phyloP scores from a whole-genome alignment of 2,113 vertebrate genomes.

The Smithornis capensis region DNA sequence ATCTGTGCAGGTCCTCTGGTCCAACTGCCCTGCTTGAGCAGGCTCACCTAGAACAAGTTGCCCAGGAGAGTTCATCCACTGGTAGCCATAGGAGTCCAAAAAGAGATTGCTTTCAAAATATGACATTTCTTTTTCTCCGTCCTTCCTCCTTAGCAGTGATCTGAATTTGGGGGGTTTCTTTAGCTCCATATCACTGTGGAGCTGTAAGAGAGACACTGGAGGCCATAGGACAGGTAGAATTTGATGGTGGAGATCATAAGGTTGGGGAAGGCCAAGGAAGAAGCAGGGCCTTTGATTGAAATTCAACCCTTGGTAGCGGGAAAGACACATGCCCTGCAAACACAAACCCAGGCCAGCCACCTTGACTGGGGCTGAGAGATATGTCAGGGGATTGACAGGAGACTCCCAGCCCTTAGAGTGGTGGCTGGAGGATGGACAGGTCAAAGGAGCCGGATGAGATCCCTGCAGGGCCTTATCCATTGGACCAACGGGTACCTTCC shows the following conservation, averaged over 20 bases:
- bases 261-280: neutral
- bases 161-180: neutral
- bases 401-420: neutral
- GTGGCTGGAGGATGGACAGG: neutral
- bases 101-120: neutral
- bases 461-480: neutral
- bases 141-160: neutral
- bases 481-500: neutral
- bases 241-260: neutral
- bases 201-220: neutral
- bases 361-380: neutral
- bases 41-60: neutral
- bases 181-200: neutral
- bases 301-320: neutral
- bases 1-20: neutral
- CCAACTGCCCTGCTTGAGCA: neutral
- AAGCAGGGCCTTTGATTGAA: neutral
- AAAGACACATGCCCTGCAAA: neutral
- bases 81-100: neutral
- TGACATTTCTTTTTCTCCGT: neutral
- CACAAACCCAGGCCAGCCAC: neutral
- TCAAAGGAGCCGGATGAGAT: neutral
- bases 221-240: neutral
- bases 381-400: neutral
- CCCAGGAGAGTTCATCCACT: neutral